Base-by-base conservation (phyloP, 1,140 invertebrate genomes). In the Gonatopus flavifemur region DNA sequence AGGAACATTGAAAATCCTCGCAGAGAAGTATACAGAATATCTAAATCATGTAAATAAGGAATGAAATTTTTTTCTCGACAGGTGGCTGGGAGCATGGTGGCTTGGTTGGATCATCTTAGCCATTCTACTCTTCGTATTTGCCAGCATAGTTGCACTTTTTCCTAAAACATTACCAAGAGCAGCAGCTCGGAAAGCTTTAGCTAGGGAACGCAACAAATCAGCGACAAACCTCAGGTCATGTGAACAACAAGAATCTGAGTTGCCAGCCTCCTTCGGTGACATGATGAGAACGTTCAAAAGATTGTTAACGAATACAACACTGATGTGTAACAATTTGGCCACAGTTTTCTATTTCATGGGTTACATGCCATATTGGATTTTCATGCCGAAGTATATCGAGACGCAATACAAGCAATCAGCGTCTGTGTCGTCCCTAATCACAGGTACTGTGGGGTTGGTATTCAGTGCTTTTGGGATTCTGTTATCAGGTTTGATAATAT, bases 21-120 rank as follows among this genome's bases (percentile, higher is more conserved):
- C n/a, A n/a, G n/a, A n/a, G n/a, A n/a, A n/a, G n/a, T n/a, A n/a
- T n/a, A n/a, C n/a, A n/a, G n/a, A n/a, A n/a, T n/a, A n/a, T n/a
- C n/a, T n/a, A n/a, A n/a, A n/a, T n/a, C n/a, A n/a, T n/a, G n/a
- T n/a, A n/a, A n/a, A n/a, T n/a, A n/a, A n/a, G n/a, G n/a, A n/a
- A n/a, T n/a, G n/a, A n/a, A n/a, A n/a, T n/a, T n/a, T n/a, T n/a
- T n/a, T n/a, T n/a, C n/a, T n/a, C n/a, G 7, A 33, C 30, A 78
- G 76, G 51, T 90, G 88, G 88, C 63, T 89, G 15, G 88, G 88
- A 1, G 88, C 88, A 9, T 90, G 88, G 88, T 90, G 88, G 88
- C 56, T 89, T 20, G 90, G 90, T 18, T 91, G 82, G 88, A 81
- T 89, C 21, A 80, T 89, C 8, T 74, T 88, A 43, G 87, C 84